Evolutionary conservation across 2,113 vertebrate genomes (phyloP), one percentile per base, ranked within the genome.

Genomic region (Aptenodytes patagonicus): DNA sequence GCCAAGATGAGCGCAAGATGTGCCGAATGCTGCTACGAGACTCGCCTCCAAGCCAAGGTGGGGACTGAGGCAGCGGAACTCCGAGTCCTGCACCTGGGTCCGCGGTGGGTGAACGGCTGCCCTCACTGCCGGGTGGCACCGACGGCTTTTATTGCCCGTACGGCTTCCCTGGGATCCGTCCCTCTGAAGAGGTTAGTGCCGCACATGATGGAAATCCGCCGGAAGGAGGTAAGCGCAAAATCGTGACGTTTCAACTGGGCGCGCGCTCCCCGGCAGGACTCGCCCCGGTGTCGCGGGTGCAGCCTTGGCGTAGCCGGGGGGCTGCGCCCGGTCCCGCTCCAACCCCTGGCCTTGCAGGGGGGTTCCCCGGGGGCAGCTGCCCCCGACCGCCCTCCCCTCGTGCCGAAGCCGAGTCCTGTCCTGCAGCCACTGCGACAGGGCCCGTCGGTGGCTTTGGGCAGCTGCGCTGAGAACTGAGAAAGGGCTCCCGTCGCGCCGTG

Each of bases 121-220:
- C 46, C 57, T 22, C 32, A 9, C 19, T 20, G 17, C 42, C 9
- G 3, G 31, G 52, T 17, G 78, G 25, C 58, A 25, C n/a, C 31
- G 3, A 32, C 1, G 0, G 17, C 80, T 78, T 15, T n/a, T 40
- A 2, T 13, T 10, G 13, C 54, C 55, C 11, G 0, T 6, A 2
- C 1, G 3, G 52, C 66, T 49, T 34, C 49, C 34, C 31, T 2
- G 18, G 22, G 13, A 15, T 4, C 25, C 2, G n/a, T 11, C 20
- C 1, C 21, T 31, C 9, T 14, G 49, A 12, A 28, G 70, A 57
- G 61, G 21, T 10, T 51, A 11, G 18, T 89, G 57, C 66, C 0
- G 0, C 10, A 0, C 47, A n/a, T 52, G 31, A 10, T 34, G 72
- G 66, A 38, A 44, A 44, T 4, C 22, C 3, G 1, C 25, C 3